Base-by-base conservation (phyloP, 2,888 invertebrate genomes). In the Eledona agricola region DNA sequence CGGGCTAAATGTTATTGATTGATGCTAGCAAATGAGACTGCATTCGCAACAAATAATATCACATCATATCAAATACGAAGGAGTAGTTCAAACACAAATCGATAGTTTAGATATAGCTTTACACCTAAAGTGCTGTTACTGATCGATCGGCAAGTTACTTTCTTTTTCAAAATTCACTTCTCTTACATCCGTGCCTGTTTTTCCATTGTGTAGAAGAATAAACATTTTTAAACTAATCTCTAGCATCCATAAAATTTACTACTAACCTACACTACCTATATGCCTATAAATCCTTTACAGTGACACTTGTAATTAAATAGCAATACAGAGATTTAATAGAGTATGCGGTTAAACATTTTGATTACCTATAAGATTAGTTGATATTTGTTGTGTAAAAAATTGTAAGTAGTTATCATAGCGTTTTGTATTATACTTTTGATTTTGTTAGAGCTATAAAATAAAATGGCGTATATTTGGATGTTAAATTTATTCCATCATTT, bases 401-500 rank as follows among this genome's bases (percentile, higher is more conserved):
- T 72, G 69, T 74, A 72, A 63, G 70, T 74, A 75, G 73, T 62
- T 65, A 54, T 37, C 50, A 53, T 72, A 75, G 73, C 57, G 63
- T 75, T 77, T 76, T 76, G 71, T 76, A 77, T 75, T 74, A 76
- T 76, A 75, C 70, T 74, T 75, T 75, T 72, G 66, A 71, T 75
- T 76, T 76, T 74, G 75, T 77, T 76, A 75, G 75, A 72, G 75
- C 75, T 76, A 72, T 72, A 77, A n/a, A n/a, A 77, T 77, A 77
- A 77, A 77, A 77, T 76, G 75, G 76, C 77, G 74, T 76, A 77
- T 77, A 76, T 77, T 77, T 77, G 74, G 74, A 77, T 75, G 75
- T 75, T 76, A 75, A 42, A 20, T 11, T 4, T 20, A 23, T 23
- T 23, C n/a, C n/a, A n/a, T n/a, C n/a, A n/a, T n/a, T n/a, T n/a